phyloP scores from a whole-genome alignment of 2,888 invertebrate genomes.

The Eilema sororculum region DNA sequence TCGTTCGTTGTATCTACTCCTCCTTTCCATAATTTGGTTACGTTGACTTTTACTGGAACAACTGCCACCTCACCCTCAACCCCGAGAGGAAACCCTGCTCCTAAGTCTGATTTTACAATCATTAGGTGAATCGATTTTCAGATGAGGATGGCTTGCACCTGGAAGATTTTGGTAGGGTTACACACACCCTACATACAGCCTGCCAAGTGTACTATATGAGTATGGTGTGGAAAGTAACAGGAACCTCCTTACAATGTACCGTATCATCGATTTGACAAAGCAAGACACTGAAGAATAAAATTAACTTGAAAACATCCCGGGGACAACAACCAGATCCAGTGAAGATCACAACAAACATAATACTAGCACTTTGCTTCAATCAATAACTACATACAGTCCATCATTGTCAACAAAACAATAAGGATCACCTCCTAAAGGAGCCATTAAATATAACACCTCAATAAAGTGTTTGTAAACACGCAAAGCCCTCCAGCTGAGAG shows the following conservation, averaged over 20 bases:
- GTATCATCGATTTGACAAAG: not conserved
- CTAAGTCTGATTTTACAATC: no score
- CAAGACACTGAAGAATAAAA: not conserved
- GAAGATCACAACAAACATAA: slow-evolving; percentile 5
- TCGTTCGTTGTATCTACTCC: no score
- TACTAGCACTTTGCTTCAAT: slow-evolving; percentile 45
- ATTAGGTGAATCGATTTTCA: no score
- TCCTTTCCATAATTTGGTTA: no score
- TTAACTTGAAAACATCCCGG: not conserved
- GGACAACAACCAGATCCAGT: not conserved
- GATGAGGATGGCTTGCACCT: not conserved
- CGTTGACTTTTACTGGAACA: no score
- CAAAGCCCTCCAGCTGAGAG: slow-evolving; percentile 81
- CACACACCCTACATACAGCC: no score
- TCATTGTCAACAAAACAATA: slow-evolving; percentile 75
- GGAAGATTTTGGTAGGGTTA: not conserved
- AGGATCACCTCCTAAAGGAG: slow-evolving; percentile 80
- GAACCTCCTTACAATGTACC: not conserved
- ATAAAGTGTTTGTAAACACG: slow-evolving; percentile 87
- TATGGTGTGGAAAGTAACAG: not conserved
- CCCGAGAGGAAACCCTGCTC: no score
- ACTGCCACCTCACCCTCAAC: no score
- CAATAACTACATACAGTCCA: slow-evolving; percentile 60
- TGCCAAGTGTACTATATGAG: not conserved
- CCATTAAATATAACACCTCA: slow-evolving; percentile 83